phyloP scores from a whole-genome alignment of 1,140 invertebrate genomes.

The Heliconius nattereri region DNA sequence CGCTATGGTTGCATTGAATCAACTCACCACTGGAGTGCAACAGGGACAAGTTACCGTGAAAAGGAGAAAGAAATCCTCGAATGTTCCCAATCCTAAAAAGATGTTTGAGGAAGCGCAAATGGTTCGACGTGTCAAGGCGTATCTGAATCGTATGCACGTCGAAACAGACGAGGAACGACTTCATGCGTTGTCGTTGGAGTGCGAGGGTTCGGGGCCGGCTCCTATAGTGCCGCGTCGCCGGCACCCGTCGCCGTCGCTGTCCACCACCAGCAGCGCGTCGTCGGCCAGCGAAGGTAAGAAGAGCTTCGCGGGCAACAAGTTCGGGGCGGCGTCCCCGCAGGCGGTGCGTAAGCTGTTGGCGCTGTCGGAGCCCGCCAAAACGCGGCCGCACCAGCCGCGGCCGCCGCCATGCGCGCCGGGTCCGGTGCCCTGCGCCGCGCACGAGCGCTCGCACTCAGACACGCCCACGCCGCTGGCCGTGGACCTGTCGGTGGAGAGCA shows the following conservation, averaged over 20 bases:
- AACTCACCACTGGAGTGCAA: constrained; percentile 87
- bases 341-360: constrained; percentile 96
- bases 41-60: constrained; percentile 92
- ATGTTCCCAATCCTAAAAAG: constrained; percentile 96
- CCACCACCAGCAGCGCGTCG: constrained; percentile 93
- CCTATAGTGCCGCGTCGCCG: constrained; percentile 84
- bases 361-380: constrained; percentile 92
- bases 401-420: constrained; percentile 80
- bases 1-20: constrained; percentile 94
- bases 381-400: constrained; percentile 91
- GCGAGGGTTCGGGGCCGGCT: constrained; percentile 87
- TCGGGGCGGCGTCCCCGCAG: constrained; percentile 96
- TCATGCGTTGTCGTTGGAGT: constrained; percentile 93
- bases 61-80: constrained; percentile 93
- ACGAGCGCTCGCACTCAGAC: constrained; percentile 95
- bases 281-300: constrained; percentile 90
- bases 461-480: constrained; percentile 92
- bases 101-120: constrained; percentile 99
- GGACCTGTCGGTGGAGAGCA: constrained; percentile 95
- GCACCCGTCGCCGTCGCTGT: constrained; percentile 93
- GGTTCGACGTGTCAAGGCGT: constrained; percentile 97
- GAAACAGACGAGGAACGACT: constrained; percentile 95
- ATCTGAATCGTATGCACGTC: constrained; percentile 95
- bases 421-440: constrained; percentile 86
- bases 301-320: constrained; percentile 84